Evolutionary conservation across 35 echinoderm and acorn worm genomes (phyloP).

Genomic region (Amphiura filiformis): DNA sequence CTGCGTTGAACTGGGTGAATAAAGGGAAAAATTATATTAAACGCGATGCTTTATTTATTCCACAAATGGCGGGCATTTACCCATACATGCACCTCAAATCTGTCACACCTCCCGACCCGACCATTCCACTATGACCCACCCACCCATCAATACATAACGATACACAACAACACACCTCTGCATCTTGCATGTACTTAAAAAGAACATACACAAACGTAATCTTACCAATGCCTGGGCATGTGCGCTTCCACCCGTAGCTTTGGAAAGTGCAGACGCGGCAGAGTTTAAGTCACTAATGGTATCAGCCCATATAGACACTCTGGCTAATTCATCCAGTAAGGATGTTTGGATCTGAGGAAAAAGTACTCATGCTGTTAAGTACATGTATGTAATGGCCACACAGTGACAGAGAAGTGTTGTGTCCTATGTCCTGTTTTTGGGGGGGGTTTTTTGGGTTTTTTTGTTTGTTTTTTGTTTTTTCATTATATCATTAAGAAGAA

Average conservation of each 20-base stretch:
- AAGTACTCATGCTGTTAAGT: neutral
- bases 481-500: no score
- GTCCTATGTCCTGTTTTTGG: neutral
- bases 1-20: neutral
- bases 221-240: conserved; percentile 24
- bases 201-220: no score
- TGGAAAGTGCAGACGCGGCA: neutral
- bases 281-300: neutral
- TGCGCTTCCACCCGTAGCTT: neutral
- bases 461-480: no score
- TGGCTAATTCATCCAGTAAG: neutral
- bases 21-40: neutral
- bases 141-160: no score
- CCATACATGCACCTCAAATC: neutral
- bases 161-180: no score
- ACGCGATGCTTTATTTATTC: neutral
- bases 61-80: no score
- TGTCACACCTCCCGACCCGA: no score
- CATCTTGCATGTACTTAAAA: no score
- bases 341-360: conserved; percentile 11
- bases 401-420: neutral
- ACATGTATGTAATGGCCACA: neutral
- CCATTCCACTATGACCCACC: no score
- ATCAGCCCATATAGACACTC: conserved; percentile 7
- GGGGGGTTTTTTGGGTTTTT: neutral